These are phyloP conservation scores for Drosophila pectinifera DNA, from an alignment of 1,140 invertebrate genomes.

Conservation along the genomic window DNA sequence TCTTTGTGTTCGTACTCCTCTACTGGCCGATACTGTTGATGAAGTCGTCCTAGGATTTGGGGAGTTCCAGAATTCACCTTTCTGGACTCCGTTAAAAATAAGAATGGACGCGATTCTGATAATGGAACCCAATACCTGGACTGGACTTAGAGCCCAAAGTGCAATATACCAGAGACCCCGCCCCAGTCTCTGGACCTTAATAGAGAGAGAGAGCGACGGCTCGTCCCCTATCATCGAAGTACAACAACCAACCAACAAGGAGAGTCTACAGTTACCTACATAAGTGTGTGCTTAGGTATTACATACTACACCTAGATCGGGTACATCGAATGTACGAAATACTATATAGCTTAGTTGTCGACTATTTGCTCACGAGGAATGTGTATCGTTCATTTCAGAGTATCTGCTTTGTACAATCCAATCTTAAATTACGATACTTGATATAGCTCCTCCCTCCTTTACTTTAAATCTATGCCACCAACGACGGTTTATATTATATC, in stretches of 20 bases:
- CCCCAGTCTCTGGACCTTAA: constrained; percentile 12
- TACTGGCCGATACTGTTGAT: constrained; percentile 91
- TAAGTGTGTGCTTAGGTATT: constrained; percentile 34
- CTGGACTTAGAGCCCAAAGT: constrained; percentile 36
- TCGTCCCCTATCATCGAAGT: constrained; percentile 42
- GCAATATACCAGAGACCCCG: constrained; percentile 30
- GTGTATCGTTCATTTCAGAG: constrained; percentile 25
- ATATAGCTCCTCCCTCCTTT: constrained; percentile 4
- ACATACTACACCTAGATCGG: constrained; percentile 9
- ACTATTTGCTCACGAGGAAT: constrained; percentile 39
- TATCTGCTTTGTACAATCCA: constrained; percentile 32
- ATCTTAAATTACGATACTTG: constrained; percentile 1
- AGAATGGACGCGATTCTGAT: constrained; percentile 5
- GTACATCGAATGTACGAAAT: constrained; percentile 26
- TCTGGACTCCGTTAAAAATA: constrained; percentile 84
- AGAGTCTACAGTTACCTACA: constrained; percentile 50
- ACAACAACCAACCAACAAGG: constrained; percentile 36
- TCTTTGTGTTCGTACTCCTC: constrained; percentile 90
- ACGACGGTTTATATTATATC: constrained; percentile 1
- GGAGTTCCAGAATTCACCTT: constrained; percentile 79
- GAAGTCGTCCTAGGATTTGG: constrained; percentile 86
- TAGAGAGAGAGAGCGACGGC: constrained; percentile 1
- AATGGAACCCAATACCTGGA: constrained; percentile 29
- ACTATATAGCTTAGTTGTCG: constrained; percentile 30
- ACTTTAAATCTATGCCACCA: constrained; percentile 19